Conservation (phyloP, 1,140 invertebrate species). For the Cryptotermes secundus region DNA sequence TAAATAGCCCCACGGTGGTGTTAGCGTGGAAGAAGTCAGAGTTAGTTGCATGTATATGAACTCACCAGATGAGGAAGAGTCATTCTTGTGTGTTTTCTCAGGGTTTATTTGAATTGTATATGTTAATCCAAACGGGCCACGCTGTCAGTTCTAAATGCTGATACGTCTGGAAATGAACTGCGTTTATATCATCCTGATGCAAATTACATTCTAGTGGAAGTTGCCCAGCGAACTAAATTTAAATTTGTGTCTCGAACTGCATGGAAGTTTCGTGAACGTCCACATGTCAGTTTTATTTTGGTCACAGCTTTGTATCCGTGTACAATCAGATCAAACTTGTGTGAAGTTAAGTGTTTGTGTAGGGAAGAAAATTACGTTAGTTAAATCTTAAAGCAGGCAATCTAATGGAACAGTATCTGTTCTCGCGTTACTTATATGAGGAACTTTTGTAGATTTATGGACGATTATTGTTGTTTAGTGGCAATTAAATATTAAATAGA, state of each 20-base stretch:
- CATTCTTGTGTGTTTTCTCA: neutral
- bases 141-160: neutral
- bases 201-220: neutral
- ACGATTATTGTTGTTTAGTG: too few relatives aligned
- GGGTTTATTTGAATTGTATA: neutral
- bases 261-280: neutral
- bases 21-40: neutral
- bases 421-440: too few relatives aligned
- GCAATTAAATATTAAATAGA: too few relatives aligned
- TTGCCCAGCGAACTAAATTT: slow-evolving; percentile 14
- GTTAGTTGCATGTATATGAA: neutral
- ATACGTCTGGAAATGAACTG: neutral
- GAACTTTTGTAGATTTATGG: too few relatives aligned
- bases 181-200: neutral
- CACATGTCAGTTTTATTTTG: neutral
- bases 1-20: neutral
- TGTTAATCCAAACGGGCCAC: neutral
- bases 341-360: neutral
- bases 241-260: neutral
- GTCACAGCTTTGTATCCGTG: neutral
- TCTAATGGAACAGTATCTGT: too few relatives aligned
- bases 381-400: too few relatives aligned
- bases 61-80: neutral
- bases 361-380: too few relatives aligned
- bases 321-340: slow-evolving; percentile 21